Percentiles rank a stretch among this genome's conserved stretches.
Evolutionary conservation across 2,113 vertebrate genomes (phyloP).

Genomic region (Anarhynchus alexandrinus): DNA sequence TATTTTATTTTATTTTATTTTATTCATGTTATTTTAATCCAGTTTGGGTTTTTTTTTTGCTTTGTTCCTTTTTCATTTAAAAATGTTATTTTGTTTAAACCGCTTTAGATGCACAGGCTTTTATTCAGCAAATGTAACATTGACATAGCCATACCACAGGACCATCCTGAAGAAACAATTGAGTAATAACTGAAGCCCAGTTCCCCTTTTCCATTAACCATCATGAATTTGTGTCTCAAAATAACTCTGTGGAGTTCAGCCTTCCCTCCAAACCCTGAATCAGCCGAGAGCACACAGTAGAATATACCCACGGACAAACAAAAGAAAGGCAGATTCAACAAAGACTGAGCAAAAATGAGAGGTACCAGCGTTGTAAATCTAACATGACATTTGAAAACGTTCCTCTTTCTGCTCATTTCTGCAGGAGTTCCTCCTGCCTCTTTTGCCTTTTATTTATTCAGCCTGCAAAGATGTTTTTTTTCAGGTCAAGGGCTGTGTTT

Average conservation of each 20-base stretch:
- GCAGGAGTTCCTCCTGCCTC: neutral
- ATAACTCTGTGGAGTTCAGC: neutral
- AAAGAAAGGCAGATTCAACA: neutral
- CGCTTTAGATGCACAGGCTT: neutral
- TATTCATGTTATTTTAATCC: neutral
- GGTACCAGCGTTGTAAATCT: neutral
- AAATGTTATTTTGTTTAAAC: neutral
- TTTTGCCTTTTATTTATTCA: conserved; percentile 13
- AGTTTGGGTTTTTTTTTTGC: neutral
- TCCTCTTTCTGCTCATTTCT: neutral
- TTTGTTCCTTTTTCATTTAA: neutral
- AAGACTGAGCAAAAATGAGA: neutral
- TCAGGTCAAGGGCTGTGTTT: neutral
- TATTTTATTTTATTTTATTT: neutral
- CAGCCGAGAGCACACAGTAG: neutral
- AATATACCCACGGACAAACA: neutral
- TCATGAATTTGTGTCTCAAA: neutral
- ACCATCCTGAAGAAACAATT: neutral
- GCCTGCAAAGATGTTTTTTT: neutral
- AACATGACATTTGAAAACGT: conserved; percentile 13
- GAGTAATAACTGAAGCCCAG: neutral
- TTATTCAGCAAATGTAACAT: neutral
- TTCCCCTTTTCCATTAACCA: neutral
- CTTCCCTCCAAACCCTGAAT: neutral
- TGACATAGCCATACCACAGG: neutral